A percentile compares a stretch with the other conserved stretches of the same genome.
These are phyloP conservation scores for Spea multiplicata DNA, from an alignment of 2,113 vertebrate genomes.

Conservation along the genomic window DNA sequence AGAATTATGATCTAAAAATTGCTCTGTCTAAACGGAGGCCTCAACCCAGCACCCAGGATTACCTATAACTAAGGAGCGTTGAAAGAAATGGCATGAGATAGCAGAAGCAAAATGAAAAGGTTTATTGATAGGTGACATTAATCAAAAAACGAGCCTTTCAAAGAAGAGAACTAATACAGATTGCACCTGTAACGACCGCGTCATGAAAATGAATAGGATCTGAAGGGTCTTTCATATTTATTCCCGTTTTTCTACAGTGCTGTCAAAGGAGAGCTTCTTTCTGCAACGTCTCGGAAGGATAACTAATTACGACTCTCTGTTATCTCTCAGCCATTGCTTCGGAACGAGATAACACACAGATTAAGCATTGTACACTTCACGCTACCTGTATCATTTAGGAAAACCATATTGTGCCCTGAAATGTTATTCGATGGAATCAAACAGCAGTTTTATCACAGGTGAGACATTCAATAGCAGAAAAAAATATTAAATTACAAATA, in stretches of 20 bases:
- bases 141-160: constrained; percentile 2
- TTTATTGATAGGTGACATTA: background rate
- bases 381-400: background rate
- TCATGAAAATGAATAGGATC: constrained; percentile 27
- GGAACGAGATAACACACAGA: constrained; percentile 32
- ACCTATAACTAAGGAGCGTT: too few species aligned
- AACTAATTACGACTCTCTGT: constrained; percentile 28
- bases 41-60: too few species aligned
- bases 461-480: background rate
- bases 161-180: background rate
- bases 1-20: too few species aligned
- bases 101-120: background rate
- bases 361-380: constrained; percentile 1
- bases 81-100: too few species aligned
- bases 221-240: constrained; percentile 24
- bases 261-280: constrained; percentile 20
- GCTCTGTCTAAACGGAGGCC: too few species aligned
- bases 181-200: constrained; percentile 13
- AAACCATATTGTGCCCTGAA: constrained; percentile 17
- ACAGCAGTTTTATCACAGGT: background rate
- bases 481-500: too few species aligned
- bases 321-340: constrained; percentile 23
- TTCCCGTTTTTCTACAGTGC: background rate
- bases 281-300: constrained; percentile 2
- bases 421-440: constrained; percentile 28